Conservation (phyloP, 2,113 vertebrate genomes). For the Atrichornis clamosus region DNA sequence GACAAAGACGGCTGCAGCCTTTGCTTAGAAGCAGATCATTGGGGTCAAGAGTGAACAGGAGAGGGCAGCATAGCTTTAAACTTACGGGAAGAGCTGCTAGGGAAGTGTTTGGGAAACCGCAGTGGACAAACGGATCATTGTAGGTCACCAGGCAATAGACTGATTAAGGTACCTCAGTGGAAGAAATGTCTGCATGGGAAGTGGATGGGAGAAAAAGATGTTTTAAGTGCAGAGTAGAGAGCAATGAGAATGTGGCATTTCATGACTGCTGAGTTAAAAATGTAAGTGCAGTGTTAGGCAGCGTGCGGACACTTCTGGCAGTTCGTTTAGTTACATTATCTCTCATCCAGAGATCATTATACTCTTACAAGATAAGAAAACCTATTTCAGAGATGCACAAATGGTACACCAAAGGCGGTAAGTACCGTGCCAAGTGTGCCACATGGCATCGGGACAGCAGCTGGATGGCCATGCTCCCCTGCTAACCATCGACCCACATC, state of each 20-base stretch:
- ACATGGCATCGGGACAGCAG: not conserved
- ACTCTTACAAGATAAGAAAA: not conserved
- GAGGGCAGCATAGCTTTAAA: conserved; percentile 37
- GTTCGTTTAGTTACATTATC: not conserved
- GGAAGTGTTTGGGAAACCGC: rapidly evolving
- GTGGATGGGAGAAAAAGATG: not conserved
- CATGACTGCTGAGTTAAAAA: not conserved
- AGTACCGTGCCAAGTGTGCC: not conserved
- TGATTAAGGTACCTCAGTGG: not conserved
- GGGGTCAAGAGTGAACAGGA: not conserved
- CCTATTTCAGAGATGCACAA: not conserved
- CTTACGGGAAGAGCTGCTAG: rapidly evolving
- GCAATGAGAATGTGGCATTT: not conserved
- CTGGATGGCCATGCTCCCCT: not conserved
- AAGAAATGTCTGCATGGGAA: not conserved
- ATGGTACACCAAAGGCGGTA: not conserved
- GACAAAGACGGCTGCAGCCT: not conserved
- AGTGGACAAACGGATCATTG: rapidly evolving
- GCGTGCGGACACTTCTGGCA: not conserved
- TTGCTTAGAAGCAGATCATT: not conserved
- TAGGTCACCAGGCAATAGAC: not conserved
- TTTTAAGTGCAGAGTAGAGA: not conserved
- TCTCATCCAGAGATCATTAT: not conserved
- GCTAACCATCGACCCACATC: not conserved
- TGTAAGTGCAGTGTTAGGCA: not conserved